Percentiles rank a stretch among this genome's conserved stretches.
Evolutionary conservation across 2,113 vertebrate genomes (phyloP).

Genomic region (Myrmecobius fasciatus): DNA sequence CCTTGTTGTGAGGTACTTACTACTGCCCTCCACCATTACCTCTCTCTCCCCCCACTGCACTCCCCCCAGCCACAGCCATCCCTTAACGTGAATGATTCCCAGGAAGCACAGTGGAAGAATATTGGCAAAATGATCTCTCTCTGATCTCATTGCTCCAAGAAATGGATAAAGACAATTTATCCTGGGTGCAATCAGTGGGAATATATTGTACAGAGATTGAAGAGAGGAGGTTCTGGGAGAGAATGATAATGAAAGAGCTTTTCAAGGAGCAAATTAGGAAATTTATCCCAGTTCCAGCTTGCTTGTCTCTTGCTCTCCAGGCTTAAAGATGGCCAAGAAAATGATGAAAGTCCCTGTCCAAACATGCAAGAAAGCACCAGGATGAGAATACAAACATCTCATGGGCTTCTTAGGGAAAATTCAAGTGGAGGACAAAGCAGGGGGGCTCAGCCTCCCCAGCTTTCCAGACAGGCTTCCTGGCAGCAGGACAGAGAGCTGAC

Average conservation of each 20-base stretch:
- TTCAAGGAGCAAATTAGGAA: neutral
- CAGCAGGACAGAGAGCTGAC: neutral
- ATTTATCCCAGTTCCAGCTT: neutral
- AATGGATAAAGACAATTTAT: neutral
- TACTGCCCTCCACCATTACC: no score
- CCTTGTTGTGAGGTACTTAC: neutral
- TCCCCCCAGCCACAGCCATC: neutral
- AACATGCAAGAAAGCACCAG: neutral
- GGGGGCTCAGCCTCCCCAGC: neutral
- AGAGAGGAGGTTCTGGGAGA: neutral
- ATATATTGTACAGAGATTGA: neutral
- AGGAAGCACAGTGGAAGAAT: neutral
- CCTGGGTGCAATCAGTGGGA: neutral
- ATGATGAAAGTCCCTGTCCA: neutral
- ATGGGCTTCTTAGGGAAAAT: neutral
- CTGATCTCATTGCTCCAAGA: neutral
- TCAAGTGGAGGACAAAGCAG: neutral
- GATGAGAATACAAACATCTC: neutral
- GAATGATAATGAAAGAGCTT: neutral
- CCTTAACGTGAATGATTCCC: neutral
- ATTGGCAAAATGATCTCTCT: neutral
- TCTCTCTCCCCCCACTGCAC: no score
- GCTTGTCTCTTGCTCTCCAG: neutral
- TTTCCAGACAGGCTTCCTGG: neutral
- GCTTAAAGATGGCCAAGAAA: neutral